Percentiles rank a stretch among this genome's conserved stretches.
phyloP scores from a whole-genome alignment of 2,113 vertebrate species.

The Bombycilla garrulus region DNA sequence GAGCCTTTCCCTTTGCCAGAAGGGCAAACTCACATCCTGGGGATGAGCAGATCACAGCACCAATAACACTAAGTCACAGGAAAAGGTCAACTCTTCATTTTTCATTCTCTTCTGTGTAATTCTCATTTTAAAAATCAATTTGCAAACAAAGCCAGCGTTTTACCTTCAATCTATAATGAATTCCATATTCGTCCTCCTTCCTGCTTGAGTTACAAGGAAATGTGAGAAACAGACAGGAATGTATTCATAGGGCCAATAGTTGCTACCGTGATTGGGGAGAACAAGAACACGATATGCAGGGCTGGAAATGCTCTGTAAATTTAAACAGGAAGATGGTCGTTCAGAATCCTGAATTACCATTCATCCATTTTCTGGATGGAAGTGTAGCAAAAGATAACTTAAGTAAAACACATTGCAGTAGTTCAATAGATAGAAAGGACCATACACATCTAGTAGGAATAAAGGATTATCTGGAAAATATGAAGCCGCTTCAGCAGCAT shows the following conservation, averaged over 20 bases:
- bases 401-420: not conserved
- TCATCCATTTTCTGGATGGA: not conserved
- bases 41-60: not conserved
- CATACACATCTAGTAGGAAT: not conserved
- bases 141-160: not conserved
- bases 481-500: not conserved
- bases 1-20: not conserved
- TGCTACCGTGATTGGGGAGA: not conserved
- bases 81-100: not conserved
- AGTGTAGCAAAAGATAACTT: not conserved
- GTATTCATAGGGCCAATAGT: not conserved
- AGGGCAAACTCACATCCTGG: not conserved
- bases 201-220: not conserved
- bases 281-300: not conserved
- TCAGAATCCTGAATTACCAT: not conserved
- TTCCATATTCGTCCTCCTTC: not conserved
- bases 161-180: rapidly evolving
- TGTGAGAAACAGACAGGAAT: not conserved
- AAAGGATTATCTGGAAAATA: not conserved
- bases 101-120: not conserved
- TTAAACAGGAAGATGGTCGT: not conserved
- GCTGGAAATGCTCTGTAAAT: not conserved
- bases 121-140: not conserved
- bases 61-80: not conserved
- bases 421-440: not conserved